phyloP scores from a whole-genome alignment of 2,113 vertebrate genomes.

The Apistogramma diplotaenia region DNA sequence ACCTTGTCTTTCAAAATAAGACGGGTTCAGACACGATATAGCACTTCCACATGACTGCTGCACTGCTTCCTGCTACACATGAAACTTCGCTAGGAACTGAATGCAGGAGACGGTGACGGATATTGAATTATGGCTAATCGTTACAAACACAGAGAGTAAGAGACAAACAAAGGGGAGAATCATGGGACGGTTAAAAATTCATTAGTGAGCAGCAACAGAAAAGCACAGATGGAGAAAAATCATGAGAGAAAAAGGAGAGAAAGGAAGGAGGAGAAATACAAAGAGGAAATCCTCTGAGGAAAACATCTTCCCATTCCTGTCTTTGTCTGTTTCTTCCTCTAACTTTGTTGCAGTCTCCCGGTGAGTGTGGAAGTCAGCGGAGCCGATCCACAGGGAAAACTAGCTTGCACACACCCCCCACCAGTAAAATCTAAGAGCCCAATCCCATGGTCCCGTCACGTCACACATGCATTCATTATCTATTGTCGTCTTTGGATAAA shows the following conservation, averaged over 20 bases:
- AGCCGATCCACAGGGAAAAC: slow-evolving; percentile 55
- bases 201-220: slow-evolving; percentile 46
- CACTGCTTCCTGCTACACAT: neutral
- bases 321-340: slow-evolving; percentile 38
- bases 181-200: slow-evolving; percentile 53
- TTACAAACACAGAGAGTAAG: slow-evolving; percentile 36
- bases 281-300: slow-evolving; percentile 50
- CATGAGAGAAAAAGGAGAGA: slow-evolving; percentile 16
- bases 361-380: slow-evolving; percentile 48
- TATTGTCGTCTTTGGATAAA: slow-evolving; percentile 54
- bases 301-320: slow-evolving; percentile 30
- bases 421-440: slow-evolving; percentile 24
- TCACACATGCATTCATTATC: slow-evolving; percentile 53
- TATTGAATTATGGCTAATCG: slow-evolving; percentile 46
- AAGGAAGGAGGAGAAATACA: slow-evolving; percentile 33
- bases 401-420: slow-evolving; percentile 18
- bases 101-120: slow-evolving; percentile 3
- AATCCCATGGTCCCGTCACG: neutral
- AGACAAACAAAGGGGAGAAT: slow-evolving; percentile 22
- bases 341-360: slow-evolving; percentile 54
- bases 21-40: neutral
- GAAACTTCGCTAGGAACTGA: slow-evolving; percentile 2
- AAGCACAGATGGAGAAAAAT: slow-evolving; percentile 39
- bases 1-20: slow-evolving; percentile 11
- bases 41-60: slow-evolving; percentile 13